Evolutionary conservation across 2,797 vertebrate species (phyloP).

Genomic region (Pseudochaenichthys georgianus): DNA sequence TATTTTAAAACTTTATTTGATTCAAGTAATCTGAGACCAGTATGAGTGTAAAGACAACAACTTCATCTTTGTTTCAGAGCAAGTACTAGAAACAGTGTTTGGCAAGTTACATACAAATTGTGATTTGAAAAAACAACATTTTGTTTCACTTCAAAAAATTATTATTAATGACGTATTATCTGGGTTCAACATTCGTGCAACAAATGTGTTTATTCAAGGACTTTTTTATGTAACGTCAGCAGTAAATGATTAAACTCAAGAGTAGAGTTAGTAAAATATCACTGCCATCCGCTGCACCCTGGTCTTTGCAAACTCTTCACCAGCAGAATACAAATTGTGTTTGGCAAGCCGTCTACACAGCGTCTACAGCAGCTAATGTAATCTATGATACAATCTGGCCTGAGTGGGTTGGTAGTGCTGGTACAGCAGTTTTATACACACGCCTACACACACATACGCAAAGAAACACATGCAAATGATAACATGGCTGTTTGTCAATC

Average conservation of each 20-base stretch:
- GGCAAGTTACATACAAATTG: background rate
- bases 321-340: slow-evolving; percentile 29
- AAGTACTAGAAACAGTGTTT: background rate
- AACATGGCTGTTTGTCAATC: slow-evolving; percentile 30
- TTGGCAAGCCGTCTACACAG: slow-evolving; percentile 48
- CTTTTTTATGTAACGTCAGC: no score
- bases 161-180: background rate
- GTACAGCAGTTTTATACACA: slow-evolving; percentile 54
- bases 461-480: slow-evolving; percentile 28
- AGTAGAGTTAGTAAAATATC: background rate
- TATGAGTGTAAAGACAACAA: background rate
- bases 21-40: background rate
- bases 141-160: background rate
- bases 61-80: background rate
- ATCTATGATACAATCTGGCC: slow-evolving; percentile 67
- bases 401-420: slow-evolving; percentile 63
- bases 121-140: background rate
- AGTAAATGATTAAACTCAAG: no score
- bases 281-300: slow-evolving; percentile 11
- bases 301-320: slow-evolving; percentile 22
- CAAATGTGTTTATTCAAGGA: no score
- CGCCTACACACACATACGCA: slow-evolving; percentile 11
- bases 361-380: slow-evolving; percentile 66
- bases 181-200: background rate
- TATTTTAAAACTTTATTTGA: background rate